Evolutionary conservation across 2,797 vertebrate species (phyloP).

Genomic region (Hephaestus fuliginosus): DNA sequence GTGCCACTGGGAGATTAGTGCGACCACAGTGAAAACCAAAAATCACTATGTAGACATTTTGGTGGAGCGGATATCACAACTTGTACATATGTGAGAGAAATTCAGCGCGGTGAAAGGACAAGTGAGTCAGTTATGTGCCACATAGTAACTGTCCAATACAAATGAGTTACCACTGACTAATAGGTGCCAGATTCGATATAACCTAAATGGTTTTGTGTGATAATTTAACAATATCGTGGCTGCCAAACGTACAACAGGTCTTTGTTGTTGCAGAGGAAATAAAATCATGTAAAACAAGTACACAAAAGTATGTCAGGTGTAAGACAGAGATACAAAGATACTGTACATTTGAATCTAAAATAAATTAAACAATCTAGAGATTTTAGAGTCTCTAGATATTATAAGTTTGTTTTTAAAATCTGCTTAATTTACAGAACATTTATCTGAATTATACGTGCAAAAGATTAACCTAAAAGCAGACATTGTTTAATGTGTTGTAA

Average conservation of each 20-base stretch:
- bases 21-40: slow-evolving; percentile 69
- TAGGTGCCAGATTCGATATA: slow-evolving; percentile 44
- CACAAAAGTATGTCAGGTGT: background rate
- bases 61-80: slow-evolving; percentile 71
- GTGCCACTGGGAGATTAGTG: slow-evolving; percentile 76
- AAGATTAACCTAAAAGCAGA: slow-evolving; percentile 1
- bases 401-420: background rate
- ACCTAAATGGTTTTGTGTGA: slow-evolving; percentile 28
- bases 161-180: slow-evolving; percentile 58
- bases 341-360: background rate
- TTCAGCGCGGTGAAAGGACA: slow-evolving; percentile 40
- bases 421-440: background rate
- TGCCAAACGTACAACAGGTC: background rate
- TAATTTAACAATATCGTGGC: slow-evolving; percentile 18
- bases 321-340: background rate
- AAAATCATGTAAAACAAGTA: background rate
- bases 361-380: background rate
- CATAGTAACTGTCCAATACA: slow-evolving; percentile 56
- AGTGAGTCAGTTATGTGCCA: slow-evolving; percentile 54
- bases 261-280: slow-evolving; percentile 3
- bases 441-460: background rate
- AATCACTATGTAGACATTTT: slow-evolving; percentile 69
- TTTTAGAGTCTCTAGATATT: background rate
- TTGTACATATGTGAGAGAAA: slow-evolving; percentile 61
- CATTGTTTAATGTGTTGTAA: background rate